Evolutionary conservation across 1,140 invertebrate genomes (phyloP), one percentile per base, ranked within the genome.

Genomic region (Helicoverpa armigera): DNA sequence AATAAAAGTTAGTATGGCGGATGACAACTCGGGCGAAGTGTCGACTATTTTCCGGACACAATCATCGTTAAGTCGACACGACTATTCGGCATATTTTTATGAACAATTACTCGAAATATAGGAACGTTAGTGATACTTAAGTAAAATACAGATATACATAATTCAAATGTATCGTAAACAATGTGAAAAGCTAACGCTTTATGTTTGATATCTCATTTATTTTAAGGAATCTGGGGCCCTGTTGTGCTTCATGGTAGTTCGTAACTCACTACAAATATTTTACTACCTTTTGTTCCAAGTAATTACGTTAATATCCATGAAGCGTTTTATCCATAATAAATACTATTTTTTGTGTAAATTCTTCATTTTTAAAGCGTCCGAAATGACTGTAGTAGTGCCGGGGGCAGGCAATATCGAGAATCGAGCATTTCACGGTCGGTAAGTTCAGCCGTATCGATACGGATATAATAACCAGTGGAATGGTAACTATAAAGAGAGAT

Each of bases 401-500:
- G 86, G 83, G 88, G 89, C 89, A 84, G 84, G 60, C 85, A 89
- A 91, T 91, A 92, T 92, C 84, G 84, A 87, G 89, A 89, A 82
- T 90, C 87, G 86, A 87, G 83, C 86, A 89, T 94, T 94, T 93
- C 92, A 94, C 93, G 93, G 82, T 94, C 91, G 89, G 93, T 92
- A 92, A 93, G 89, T 87, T 89, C 88, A 86, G 86, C 87, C 88
- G 90, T 93, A 91, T 91, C 93, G 91, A 92, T 90, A 92, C 90
- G 90, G 90, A 94, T 93, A 94, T 93, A 94, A 94, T 94, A 94
- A 93, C 93, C 92, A 94, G 92, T 91, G 91, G 86, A 94, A 94
- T 94, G 92, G 90, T 94, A 94, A 94, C 93, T 94, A 94, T 94
- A 94, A 94, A 94, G 93, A 92, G 89, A 94, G 92, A 94, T 94